Conservation (phyloP, 2,888 invertebrate genomes). For the Formica aserva region DNA sequence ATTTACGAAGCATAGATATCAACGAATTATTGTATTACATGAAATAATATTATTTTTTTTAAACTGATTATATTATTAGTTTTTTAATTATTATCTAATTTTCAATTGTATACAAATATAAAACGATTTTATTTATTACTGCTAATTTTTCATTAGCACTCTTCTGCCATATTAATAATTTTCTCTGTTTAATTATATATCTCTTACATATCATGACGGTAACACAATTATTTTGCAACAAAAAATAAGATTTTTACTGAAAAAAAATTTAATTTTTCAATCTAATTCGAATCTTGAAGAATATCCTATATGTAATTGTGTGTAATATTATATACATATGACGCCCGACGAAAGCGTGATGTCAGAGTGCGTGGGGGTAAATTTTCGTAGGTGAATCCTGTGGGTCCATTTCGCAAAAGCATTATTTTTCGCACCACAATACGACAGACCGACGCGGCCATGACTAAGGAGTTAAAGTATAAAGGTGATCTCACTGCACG, state of each 20-base stretch:
- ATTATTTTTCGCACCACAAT: slow-evolving; percentile 58
- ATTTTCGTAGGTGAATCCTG: slow-evolving; percentile 22
- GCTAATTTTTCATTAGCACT: neutral
- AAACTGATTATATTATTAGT: neutral
- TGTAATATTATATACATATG: neutral
- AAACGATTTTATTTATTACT: neutral
- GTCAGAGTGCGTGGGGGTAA: neutral
- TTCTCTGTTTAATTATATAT: neutral
- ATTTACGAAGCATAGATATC: too few relatives aligned
- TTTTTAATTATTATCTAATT: neutral
- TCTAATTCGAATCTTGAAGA: neutral
- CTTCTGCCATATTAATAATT: slow-evolving; percentile 2
- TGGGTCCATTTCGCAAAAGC: slow-evolving; percentile 41
- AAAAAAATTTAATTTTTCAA: neutral
- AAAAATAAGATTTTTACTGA: neutral
- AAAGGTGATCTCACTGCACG: slow-evolving; percentile 80
- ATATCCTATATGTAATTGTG: neutral
- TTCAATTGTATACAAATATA: neutral
- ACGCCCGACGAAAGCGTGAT: neutral
- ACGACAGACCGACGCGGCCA: slow-evolving; percentile 52
- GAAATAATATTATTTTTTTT: too few relatives aligned
- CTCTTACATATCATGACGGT: neutral
- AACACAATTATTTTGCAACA: neutral
- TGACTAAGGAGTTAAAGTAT: slow-evolving; percentile 77
- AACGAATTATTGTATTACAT: too few relatives aligned